Base-by-base conservation (phyloP, 2,113 vertebrate genomes). In the Sprattus sprattus region DNA sequence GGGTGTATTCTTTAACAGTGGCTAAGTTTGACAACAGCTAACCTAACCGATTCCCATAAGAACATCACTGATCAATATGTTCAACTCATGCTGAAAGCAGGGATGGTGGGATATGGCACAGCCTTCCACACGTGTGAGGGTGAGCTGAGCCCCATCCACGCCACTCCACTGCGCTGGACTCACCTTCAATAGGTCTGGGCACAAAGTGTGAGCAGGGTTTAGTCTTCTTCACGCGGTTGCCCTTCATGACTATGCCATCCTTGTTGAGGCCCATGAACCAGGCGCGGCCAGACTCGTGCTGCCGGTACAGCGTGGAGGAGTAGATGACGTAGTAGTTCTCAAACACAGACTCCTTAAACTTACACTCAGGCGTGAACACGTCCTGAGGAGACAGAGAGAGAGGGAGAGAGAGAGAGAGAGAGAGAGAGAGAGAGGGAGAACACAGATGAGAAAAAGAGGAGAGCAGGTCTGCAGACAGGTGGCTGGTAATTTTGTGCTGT, bases 271-370 rank as follows among this genome's bases (percentile, higher is more conserved):
- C 98, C 88, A 99, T 95, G 95, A 99, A 99, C 98, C 98, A 99
- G 2, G 98, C 98, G 75, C 98, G 94, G 39, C 98, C 98, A 0
- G 98, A 99, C 94, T 98, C 98, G 85, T 99, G 97, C 93, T 99
- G 98, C 86, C 98, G 96, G 92, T 99, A 99, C 90, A 97, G 89
- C 10, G 97, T 99, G 81, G 98, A 99, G 83, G 98, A 99, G 95
- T 99, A 99, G 93, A 99, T 99, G 91, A 99, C 98, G 0, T 99
- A 99, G 94, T 99, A 99, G 93, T 99, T 99, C 94, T 99, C 98
- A 93, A 99, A 99, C 89, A 99, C 98, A 0, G 98, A 99, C 94
- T 99, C 98, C 89, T 99, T 99, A 86, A 99, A 99, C 95, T 98
- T 99, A 95, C 98, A 99, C 95, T 99, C 98, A 22, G 96, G 93